Percentiles rank a stretch among this genome's conserved stretches.
phyloP scores from a whole-genome alignment of 2,888 invertebrate genomes.

The Theristus sp. region DNA sequence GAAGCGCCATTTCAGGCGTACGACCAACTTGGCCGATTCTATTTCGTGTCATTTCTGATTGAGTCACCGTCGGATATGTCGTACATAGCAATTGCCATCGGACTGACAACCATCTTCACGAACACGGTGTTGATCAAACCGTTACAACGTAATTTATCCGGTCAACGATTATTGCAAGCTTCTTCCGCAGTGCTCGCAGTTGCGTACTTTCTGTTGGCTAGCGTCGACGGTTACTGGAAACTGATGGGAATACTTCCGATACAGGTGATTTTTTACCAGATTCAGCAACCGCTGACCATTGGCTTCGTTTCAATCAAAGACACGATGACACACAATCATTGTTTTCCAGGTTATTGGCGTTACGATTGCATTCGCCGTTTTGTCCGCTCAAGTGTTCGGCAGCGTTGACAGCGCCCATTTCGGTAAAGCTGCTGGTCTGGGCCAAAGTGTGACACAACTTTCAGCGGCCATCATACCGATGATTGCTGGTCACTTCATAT shows the following conservation, averaged over 20 bases:
- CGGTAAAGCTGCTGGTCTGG: conserved; percentile 20
- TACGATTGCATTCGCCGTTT: conserved; percentile 17
- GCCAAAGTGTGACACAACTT: conserved; percentile 15
- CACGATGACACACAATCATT: too few species aligned
- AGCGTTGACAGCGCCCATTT: conserved; percentile 14
- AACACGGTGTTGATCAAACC: conserved; percentile 16
- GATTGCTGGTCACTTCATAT: conserved; percentile 15
- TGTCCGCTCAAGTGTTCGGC: conserved; percentile 18
- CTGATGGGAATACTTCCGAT: conserved; percentile 18
- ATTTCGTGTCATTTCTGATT: conserved; percentile 14
- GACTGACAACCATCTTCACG: conserved; percentile 15
- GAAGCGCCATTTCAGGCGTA: conserved; percentile 19
- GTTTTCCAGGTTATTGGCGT: conserved; percentile 14
- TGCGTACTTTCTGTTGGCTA: conserved; percentile 14
- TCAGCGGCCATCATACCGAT: conserved; percentile 16
- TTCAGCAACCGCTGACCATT: not conserved
- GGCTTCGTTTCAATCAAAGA: too few species aligned
- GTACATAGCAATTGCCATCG: conserved; percentile 12
- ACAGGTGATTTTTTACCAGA: conserved; percentile 11
- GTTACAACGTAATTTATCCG: conserved; percentile 13
- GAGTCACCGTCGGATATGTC: conserved; percentile 15
- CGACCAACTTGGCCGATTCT: conserved; percentile 16
- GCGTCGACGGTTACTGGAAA: conserved; percentile 10
- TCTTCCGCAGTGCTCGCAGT: conserved; percentile 12
- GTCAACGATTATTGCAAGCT: conserved; percentile 13